A percentile compares a stretch with the other conserved stretches of the same genome.
phyloP scores from a whole-genome alignment of 2,888 invertebrate species.

The Thereva nobilitata region DNA sequence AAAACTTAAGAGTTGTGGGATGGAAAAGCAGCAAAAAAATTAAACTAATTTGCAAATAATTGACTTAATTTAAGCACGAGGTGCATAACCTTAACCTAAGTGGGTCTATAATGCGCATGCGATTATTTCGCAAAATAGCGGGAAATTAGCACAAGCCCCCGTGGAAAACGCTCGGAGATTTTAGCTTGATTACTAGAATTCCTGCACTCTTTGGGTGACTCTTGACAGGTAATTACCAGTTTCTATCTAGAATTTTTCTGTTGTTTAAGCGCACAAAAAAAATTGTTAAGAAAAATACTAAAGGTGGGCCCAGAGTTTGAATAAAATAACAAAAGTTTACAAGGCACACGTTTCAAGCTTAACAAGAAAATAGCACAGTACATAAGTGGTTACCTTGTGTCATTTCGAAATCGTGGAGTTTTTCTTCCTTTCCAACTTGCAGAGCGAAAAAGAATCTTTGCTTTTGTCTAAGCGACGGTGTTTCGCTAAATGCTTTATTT shows the following conservation, averaged over 20 bases:
- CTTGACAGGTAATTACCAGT: constrained; percentile 13
- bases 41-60: constrained; percentile 11
- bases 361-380: neutral
- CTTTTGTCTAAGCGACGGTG: neutral
- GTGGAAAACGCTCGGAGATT: too few relatives aligned
- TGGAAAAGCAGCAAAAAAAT: neutral
- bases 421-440: too few relatives aligned
- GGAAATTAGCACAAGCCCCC: too few relatives aligned
- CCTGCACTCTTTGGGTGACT: neutral
- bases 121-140: too few relatives aligned
- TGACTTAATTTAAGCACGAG: constrained; percentile 3
- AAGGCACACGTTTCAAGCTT: neutral
- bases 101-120: too few relatives aligned
- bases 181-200: too few relatives aligned
- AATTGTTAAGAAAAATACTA: too few relatives aligned
- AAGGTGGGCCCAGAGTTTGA: too few relatives aligned
- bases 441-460: too few relatives aligned
- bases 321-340: too few relatives aligned
- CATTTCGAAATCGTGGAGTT: neutral
- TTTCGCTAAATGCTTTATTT: neutral
- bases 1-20: too few relatives aligned
- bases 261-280: neutral
- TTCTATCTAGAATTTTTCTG: constrained; percentile 1
- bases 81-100: neutral
- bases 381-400: neutral